Conservation (phyloP, 2,113 vertebrate genomes). For the Catagonus wagneri region DNA sequence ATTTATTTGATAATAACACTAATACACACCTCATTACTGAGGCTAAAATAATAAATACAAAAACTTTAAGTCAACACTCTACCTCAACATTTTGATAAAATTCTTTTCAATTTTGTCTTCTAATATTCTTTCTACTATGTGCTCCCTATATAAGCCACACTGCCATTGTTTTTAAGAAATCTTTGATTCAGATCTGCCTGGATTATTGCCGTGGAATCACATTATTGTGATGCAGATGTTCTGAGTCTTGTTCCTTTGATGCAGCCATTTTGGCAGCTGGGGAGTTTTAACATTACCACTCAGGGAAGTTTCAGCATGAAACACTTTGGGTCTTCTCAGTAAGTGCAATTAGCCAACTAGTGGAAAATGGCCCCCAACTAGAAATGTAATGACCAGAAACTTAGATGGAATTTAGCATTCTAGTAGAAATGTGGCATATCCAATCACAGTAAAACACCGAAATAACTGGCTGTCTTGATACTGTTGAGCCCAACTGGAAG, state of each 20-base stretch:
- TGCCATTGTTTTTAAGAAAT: neutral
- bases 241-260: neutral
- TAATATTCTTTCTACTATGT: neutral
- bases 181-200: neutral
- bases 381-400: neutral
- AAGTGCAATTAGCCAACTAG: slow-evolving; percentile 10
- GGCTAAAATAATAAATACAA: neutral
- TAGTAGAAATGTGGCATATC: neutral
- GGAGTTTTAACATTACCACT: neutral
- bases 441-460: neutral
- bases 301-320: neutral
- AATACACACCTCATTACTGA: neutral
- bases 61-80: neutral
- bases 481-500: slow-evolving; percentile 21
- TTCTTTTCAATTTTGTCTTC: neutral
- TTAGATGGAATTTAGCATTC: neutral
- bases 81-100: neutral
- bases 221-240: neutral
- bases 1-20: slow-evolving; percentile 3
- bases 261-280: neutral
- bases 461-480: neutral
- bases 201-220: neutral
- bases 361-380: neutral
- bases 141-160: neutral
- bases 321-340: slow-evolving; percentile 17